These are phyloP conservation scores for Gerris lacustris DNA, from an alignment of 2,888 invertebrate genomes.

Conservation along the genomic window DNA sequence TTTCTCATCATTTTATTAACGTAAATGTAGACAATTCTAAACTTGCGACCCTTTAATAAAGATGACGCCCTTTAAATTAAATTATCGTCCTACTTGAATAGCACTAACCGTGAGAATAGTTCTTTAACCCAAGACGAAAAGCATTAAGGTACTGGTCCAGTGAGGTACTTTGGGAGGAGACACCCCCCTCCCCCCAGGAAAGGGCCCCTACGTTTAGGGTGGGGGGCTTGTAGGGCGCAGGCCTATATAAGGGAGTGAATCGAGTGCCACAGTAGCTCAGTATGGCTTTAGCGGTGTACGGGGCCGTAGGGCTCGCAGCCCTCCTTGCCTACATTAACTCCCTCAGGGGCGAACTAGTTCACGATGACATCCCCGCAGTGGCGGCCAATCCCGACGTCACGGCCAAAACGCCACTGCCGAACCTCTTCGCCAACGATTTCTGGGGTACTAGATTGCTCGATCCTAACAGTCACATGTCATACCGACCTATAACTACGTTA, in stretches of 20 bases:
- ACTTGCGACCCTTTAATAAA: too few species aligned
- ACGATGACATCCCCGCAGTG: constrained; percentile 77
- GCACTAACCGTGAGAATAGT: too few species aligned
- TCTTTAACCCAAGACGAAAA: too few species aligned
- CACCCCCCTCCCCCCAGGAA: background rate
- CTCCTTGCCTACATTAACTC: constrained; percentile 60
- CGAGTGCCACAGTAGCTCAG: background rate
- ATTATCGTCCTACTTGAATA: too few species aligned
- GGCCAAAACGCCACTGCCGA: constrained; percentile 49
- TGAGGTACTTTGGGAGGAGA: too few species aligned
- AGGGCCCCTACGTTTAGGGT: background rate
- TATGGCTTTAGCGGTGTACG: constrained; percentile 35
- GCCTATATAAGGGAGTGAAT: constrained; percentile 30
- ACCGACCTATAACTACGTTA: constrained; percentile 68
- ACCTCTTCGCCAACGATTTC: constrained; percentile 65
- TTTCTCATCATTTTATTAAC: too few species aligned
- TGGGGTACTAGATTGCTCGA: constrained; percentile 86
- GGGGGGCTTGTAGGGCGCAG: background rate
- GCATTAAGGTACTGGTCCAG: too few species aligned
- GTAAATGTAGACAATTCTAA: too few species aligned
- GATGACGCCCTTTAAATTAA: too few species aligned
- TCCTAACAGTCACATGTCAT: constrained; percentile 71
- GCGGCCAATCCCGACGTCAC: constrained; percentile 68
- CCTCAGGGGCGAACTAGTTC: constrained; percentile 68
- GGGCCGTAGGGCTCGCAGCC: constrained; percentile 47